These are phyloP conservation scores for Cyprinodon diabolis DNA, from an alignment of 2,797 vertebrate genomes.

Conservation along the genomic window DNA sequence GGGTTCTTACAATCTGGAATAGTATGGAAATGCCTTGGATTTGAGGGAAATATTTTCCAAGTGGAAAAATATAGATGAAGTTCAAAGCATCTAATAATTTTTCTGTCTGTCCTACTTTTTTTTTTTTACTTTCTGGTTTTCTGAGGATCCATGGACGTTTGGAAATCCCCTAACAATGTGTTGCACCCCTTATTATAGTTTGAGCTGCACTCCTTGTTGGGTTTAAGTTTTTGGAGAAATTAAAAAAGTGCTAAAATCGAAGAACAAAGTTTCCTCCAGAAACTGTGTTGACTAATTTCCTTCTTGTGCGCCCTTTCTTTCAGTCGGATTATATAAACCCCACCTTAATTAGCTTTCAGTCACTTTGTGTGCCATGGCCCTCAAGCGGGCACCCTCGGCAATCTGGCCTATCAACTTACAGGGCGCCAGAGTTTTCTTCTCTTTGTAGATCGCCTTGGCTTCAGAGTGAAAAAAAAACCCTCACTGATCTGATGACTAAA, in stretches of 20 bases:
- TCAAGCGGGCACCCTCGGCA: constrained; percentile 56
- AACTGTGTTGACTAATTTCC: constrained; percentile 28
- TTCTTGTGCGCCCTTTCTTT: constrained; percentile 30
- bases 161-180: neutral
- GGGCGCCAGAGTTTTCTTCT: constrained; percentile 60
- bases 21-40: constrained; percentile 1
- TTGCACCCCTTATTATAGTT: neutral
- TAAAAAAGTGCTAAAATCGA: constrained; percentile 29
- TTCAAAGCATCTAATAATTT: neutral
- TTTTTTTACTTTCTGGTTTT: neutral
- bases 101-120: neutral
- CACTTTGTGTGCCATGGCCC: constrained; percentile 70
- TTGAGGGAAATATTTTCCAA: neutral
- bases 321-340: constrained; percentile 67
- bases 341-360: constrained; percentile 73
- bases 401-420: constrained; percentile 75
- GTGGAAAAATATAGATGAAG: neutral
- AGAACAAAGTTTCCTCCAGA: constrained; percentile 37
- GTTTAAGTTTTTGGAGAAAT: neutral
- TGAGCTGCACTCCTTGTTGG: neutral
- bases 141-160: neutral
- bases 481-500: constrained; percentile 72
- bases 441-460: constrained; percentile 72
- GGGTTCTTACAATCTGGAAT: neutral
- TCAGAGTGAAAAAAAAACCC: constrained; percentile 58